Percentiles rank a stretch among this genome's conserved stretches.
These are phyloP conservation scores for Listronotus oregonensis DNA, from an alignment of 1,140 invertebrate genomes.

Conservation along the genomic window DNA sequence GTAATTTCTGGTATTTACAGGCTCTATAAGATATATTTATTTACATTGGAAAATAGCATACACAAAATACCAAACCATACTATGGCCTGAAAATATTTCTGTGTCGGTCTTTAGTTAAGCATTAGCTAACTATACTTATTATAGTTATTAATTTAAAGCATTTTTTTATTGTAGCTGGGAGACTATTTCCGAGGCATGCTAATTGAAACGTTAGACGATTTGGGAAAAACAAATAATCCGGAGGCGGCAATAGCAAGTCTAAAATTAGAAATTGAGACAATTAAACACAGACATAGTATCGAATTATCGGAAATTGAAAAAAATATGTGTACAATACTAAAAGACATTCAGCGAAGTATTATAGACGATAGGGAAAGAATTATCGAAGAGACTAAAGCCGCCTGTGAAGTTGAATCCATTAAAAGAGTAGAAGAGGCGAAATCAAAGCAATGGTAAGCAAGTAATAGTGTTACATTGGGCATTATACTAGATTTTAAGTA, in stretches of 20 bases:
- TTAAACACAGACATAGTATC: slow-evolving; percentile 68
- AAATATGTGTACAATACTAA: slow-evolving; percentile 64
- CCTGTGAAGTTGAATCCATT: slow-evolving; percentile 67
- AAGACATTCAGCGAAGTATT: slow-evolving; percentile 69
- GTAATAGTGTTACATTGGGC: too few relatives aligned
- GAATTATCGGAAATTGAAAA: slow-evolving; percentile 68
- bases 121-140: too few relatives aligned
- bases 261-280: slow-evolving; percentile 67
- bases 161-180: slow-evolving; percentile 54
- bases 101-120: too few relatives aligned
- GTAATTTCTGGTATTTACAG: too few relatives aligned
- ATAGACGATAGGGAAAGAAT: slow-evolving; percentile 69
- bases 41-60: too few relatives aligned
- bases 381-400: slow-evolving; percentile 64
- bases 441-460: slow-evolving; percentile 77
- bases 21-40: too few relatives aligned
- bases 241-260: slow-evolving; percentile 64
- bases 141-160: neutral
- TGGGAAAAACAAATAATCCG: slow-evolving; percentile 57
- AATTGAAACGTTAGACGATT: slow-evolving; percentile 63
- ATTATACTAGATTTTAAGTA: too few relatives aligned
- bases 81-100: too few relatives aligned
- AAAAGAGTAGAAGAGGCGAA: slow-evolving; percentile 76
- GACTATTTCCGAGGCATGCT: slow-evolving; percentile 63
- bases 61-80: too few relatives aligned